These are phyloP conservation scores for Halictus rubicundus DNA, from an alignment of 1,140 invertebrate genomes.

Conservation along the genomic window DNA sequence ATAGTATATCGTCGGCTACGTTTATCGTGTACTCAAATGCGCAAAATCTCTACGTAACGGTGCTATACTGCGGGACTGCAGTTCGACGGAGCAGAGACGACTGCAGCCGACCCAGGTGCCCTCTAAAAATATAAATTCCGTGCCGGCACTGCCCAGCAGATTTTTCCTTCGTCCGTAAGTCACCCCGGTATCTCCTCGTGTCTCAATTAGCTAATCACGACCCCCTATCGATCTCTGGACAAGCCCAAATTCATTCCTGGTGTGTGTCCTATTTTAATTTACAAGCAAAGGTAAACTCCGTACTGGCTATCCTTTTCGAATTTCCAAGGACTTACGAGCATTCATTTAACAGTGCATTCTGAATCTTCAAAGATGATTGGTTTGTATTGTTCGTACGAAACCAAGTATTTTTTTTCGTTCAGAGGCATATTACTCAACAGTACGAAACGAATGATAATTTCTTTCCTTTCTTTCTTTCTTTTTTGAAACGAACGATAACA, in stretches of 20 bases:
- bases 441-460: slow-evolving; percentile 29
- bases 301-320: slow-evolving; percentile 40
- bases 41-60: slow-evolving; percentile 33
- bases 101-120: slow-evolving; percentile 61
- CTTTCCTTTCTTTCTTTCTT: not conserved
- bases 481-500: slow-evolving; percentile 24
- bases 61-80: slow-evolving; percentile 27
- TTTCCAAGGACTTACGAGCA: slow-evolving; percentile 49
- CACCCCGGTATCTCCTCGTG: slow-evolving; percentile 53
- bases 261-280: slow-evolving; percentile 55
- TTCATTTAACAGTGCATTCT: slow-evolving; percentile 43
- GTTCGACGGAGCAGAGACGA: slow-evolving; percentile 30
- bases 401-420: slow-evolving; percentile 18
- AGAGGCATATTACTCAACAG: slow-evolving; percentile 32
- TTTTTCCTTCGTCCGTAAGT: slow-evolving; percentile 60
- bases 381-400: slow-evolving; percentile 28
- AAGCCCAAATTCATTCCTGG: slow-evolving; percentile 48
- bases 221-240: slow-evolving; percentile 53
- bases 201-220: slow-evolving; percentile 56
- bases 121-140: slow-evolving; percentile 78
- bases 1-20: slow-evolving; percentile 20
- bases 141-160: slow-evolving; percentile 65
- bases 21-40: slow-evolving; percentile 28
- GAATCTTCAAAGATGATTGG: slow-evolving; percentile 35
- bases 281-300: slow-evolving; percentile 38